phyloP scores from a whole-genome alignment of 2,113 vertebrate species.

The Hystrix brachyura region DNA sequence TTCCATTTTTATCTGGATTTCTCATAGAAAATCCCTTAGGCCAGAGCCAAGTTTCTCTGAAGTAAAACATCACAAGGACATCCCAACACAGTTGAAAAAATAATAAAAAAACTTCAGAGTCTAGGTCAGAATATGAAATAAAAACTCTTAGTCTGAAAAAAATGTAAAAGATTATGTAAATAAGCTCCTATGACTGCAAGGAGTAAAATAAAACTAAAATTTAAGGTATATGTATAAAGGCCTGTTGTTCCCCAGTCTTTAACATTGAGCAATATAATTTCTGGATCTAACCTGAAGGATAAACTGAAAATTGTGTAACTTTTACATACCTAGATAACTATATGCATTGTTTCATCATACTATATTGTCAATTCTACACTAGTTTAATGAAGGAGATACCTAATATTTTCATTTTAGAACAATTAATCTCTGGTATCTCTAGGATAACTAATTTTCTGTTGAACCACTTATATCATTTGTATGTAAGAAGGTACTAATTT shows the following conservation, averaged over 20 bases:
- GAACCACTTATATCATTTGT: not conserved
- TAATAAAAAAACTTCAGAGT: constrained; percentile 27
- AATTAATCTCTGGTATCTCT: not conserved
- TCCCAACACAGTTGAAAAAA: not conserved
- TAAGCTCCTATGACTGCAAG: not conserved
- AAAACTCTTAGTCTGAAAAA: not conserved
- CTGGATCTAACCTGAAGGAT: not conserved
- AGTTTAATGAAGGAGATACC: not conserved
- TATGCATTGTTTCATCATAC: not conserved
- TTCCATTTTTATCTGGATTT: not conserved
- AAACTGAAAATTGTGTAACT: not conserved
- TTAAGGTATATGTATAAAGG: not conserved
- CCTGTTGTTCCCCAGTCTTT: not conserved
- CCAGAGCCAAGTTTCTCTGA: not conserved
- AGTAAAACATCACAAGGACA: not conserved
- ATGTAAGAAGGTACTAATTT: not conserved
- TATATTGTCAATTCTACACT: not conserved
- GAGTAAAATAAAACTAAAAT: constrained; percentile 37
- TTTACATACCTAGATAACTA: not conserved
- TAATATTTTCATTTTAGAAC: constrained; percentile 29
- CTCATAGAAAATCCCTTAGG: not conserved
- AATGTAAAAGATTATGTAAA: not conserved
- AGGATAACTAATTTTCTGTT: not conserved
- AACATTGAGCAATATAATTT: not conserved
- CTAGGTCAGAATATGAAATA: not conserved